These are phyloP conservation scores for Collichthys lucidus DNA, from an alignment of 2,113 vertebrate genomes.

Conservation along the genomic window DNA sequence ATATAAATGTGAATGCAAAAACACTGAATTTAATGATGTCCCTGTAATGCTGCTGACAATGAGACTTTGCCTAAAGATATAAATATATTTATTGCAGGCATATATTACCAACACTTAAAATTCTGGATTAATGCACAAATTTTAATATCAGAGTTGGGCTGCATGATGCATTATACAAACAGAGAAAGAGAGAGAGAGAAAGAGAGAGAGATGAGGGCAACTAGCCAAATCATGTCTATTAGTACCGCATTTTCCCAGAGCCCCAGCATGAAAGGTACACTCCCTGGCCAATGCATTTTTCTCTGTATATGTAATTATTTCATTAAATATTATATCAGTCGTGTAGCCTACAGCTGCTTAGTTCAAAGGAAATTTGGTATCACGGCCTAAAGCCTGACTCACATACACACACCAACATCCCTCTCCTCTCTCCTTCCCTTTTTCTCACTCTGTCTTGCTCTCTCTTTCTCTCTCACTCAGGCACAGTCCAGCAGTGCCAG, in stretches of 20 bases:
- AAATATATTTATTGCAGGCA: constrained; percentile 56
- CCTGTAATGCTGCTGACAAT: constrained; percentile 61
- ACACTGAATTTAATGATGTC: constrained; percentile 51
- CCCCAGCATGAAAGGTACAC: constrained; percentile 67
- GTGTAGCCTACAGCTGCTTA: constrained; percentile 76
- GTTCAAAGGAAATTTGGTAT: constrained; percentile 83
- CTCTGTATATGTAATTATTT: constrained; percentile 82
- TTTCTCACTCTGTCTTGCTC: constrained; percentile 56
- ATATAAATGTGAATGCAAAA: constrained; percentile 44
- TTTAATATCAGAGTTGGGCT: constrained; percentile 53
- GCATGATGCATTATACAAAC: constrained; percentile 46
- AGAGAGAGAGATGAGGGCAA: constrained; percentile 47
- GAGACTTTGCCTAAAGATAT: constrained; percentile 59
- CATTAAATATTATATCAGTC: constrained; percentile 84
- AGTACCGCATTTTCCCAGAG: constrained; percentile 60
- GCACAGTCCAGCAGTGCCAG: constrained; percentile 79
- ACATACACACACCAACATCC: constrained; percentile 52
- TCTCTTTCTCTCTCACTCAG: constrained; percentile 54
- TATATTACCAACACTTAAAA: constrained; percentile 59
- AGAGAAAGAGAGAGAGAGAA: constrained; percentile 4
- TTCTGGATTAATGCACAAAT: constrained; percentile 59
- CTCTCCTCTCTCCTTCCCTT: constrained; percentile 41
- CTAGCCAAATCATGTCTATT: constrained; percentile 69
- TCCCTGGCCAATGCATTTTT: constrained; percentile 68
- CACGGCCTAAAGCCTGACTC: constrained; percentile 73